phyloP scores from a whole-genome alignment of 2,797 vertebrate species.

The Chanos chanos region DNA sequence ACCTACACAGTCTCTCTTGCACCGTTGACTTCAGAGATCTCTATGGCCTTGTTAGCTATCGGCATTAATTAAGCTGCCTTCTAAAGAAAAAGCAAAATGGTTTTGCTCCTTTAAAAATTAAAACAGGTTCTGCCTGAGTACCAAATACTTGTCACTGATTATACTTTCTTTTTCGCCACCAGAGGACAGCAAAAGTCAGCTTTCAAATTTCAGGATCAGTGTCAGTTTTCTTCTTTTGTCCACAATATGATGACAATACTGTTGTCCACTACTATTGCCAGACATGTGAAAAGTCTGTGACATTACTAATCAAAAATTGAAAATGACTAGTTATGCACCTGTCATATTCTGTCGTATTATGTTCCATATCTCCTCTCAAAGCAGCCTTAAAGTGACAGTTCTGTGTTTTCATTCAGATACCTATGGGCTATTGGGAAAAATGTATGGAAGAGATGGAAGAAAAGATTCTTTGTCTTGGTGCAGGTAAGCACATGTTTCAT shows the following conservation, averaged over 20 bases:
- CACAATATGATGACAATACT: not conserved
- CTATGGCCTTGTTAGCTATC: no score
- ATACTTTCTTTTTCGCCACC: slow-evolving; percentile 46
- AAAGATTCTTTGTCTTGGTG: slow-evolving; percentile 95
- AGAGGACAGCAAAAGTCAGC: slow-evolving; percentile 54
- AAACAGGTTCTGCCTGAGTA: no score
- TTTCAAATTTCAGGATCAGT: not conserved
- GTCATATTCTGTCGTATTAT: no score
- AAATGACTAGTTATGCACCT: not conserved
- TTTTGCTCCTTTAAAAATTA: no score
- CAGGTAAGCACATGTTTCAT: slow-evolving; percentile 76
- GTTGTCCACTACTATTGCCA: not conserved
- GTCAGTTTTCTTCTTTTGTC: not conserved
- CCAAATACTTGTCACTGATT: no score
- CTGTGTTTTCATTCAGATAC: slow-evolving; percentile 72
- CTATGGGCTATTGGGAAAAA: slow-evolving; percentile 97
- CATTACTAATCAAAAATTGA: not conserved
- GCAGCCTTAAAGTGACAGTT: not conserved
- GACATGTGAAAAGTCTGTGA: not conserved
- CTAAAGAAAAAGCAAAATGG: no score
- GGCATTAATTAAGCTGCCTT: no score
- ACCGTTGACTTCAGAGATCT: no score
- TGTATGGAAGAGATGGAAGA: slow-evolving; percentile 99
- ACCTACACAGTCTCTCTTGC: no score
- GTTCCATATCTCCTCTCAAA: no score